These are phyloP conservation scores for Lutjanus argentimaculatus DNA, from an alignment of 2,797 vertebrate genomes.

Conservation along the genomic window DNA sequence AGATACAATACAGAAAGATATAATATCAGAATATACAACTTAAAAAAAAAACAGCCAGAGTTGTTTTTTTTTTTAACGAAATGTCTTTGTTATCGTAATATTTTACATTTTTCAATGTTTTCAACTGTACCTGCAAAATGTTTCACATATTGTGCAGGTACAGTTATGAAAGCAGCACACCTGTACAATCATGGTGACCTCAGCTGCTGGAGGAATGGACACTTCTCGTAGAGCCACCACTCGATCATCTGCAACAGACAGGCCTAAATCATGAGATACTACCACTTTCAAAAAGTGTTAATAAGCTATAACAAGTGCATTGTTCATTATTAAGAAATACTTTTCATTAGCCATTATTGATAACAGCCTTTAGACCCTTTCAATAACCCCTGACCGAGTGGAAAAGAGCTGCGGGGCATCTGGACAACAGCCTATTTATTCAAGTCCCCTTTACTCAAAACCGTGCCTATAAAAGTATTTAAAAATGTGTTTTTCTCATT, in stretches of 20 bases:
- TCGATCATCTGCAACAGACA: constrained; percentile 70
- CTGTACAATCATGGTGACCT: constrained; percentile 54
- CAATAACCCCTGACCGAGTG: not conserved
- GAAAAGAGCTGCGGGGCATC: too few relatives aligned
- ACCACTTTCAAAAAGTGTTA: not conserved
- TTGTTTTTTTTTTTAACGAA: not conserved
- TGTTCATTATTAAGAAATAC: not conserved
- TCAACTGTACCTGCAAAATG: too few relatives aligned
- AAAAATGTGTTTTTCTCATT: too few relatives aligned
- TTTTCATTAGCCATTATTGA: not conserved
- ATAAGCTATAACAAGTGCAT: not conserved
- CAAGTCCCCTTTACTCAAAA: too few relatives aligned
- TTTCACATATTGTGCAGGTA: not conserved
- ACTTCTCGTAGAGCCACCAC: constrained; percentile 73
- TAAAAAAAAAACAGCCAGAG: not conserved
- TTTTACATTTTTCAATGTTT: too few relatives aligned
- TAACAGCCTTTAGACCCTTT: not conserved
- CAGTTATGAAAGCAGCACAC: constrained; percentile 16
- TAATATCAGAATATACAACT: not conserved
- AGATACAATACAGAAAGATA: constrained; percentile 9
- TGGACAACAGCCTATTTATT: not conserved
- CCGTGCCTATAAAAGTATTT: too few relatives aligned
- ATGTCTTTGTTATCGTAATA: too few relatives aligned
- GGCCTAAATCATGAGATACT: not conserved
- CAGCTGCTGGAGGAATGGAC: constrained; percentile 60